Evolutionary conservation across 2,113 vertebrate genomes (phyloP).

Genomic region (Perca schrenkii): DNA sequence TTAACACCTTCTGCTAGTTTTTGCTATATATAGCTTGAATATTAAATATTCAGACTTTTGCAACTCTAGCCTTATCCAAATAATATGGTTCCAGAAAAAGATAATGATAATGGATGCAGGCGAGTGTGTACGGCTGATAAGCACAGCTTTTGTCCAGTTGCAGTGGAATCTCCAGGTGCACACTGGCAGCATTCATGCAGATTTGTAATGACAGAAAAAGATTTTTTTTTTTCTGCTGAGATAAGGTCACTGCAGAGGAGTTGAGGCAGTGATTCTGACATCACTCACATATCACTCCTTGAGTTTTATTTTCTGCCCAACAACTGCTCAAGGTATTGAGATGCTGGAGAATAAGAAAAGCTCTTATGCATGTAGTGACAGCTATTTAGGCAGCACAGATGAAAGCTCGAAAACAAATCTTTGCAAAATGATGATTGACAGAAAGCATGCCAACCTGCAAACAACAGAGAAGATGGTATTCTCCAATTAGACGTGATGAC

Average conservation of each 20-base stretch:
- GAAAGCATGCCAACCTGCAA: slow-evolving; percentile 11
- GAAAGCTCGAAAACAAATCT: background rate
- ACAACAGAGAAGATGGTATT: background rate
- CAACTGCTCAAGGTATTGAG: background rate
- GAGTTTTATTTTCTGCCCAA: slow-evolving; percentile 35
- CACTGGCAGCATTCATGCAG: background rate
- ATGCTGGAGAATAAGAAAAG: background rate
- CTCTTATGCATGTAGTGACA: slow-evolving; percentile 2
- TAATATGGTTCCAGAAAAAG: too few species aligned
- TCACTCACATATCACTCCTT: slow-evolving; percentile 2
- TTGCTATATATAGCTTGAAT: background rate
- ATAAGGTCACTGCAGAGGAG: slow-evolving; percentile 30
- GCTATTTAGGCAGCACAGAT: slow-evolving; percentile 4
- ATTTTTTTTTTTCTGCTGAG: slow-evolving; percentile 1
- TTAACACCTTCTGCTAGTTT: background rate
- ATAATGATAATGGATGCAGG: too few species aligned
- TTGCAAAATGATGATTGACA: slow-evolving; percentile 10
- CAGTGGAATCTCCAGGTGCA: slow-evolving; percentile 6
- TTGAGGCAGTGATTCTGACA: slow-evolving; percentile 39
- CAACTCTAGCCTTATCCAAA: too few species aligned
- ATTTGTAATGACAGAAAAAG: slow-evolving; percentile 1
- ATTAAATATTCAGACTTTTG: too few species aligned
- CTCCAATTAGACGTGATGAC: background rate
- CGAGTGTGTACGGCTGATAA: background rate
- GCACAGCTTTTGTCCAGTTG: background rate